A percentile compares a stretch with the other conserved stretches of the same genome.
Evolutionary conservation across 2,797 vertebrate genomes (phyloP).

Genomic region (Myiotriccus ornatus): DNA sequence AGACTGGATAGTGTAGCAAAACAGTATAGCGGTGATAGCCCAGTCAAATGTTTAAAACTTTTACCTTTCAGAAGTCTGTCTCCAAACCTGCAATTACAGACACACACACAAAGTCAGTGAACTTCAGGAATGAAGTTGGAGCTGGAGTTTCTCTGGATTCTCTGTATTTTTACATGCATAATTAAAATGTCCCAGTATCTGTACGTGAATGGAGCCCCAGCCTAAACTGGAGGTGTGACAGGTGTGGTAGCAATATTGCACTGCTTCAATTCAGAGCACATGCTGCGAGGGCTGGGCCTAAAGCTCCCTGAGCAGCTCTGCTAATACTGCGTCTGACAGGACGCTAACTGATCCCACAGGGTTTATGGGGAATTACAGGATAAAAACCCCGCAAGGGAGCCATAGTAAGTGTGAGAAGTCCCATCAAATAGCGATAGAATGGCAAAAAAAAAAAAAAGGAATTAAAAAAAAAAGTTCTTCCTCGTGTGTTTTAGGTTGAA

Average conservation of each 20-base stretch:
- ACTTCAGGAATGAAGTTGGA: neutral
- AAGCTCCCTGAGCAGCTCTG: neutral
- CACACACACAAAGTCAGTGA: neutral
- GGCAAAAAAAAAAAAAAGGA: neutral
- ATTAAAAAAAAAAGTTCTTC: fast-evolving
- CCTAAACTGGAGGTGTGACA: neutral
- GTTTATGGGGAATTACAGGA: neutral
- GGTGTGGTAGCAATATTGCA: neutral
- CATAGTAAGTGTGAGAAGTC: neutral
- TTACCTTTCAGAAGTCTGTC: neutral
- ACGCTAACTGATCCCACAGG: neutral
- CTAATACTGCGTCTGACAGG: neutral
- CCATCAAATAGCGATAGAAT: neutral
- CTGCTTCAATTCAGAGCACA: fast-evolving
- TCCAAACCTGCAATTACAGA: neutral
- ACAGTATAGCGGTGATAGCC: neutral
- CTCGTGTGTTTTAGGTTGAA: slow-evolving; percentile 66
- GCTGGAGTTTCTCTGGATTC: neutral
- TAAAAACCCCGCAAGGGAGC: neutral
- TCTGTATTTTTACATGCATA: neutral
- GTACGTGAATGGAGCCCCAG: neutral
- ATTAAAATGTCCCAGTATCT: neutral
- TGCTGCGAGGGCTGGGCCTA: neutral
- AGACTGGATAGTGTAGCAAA: neutral
- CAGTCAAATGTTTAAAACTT: neutral